Evolutionary conservation across 2,888 invertebrate genomes (phyloP).

Genomic region (Euzophera pinguis): DNA sequence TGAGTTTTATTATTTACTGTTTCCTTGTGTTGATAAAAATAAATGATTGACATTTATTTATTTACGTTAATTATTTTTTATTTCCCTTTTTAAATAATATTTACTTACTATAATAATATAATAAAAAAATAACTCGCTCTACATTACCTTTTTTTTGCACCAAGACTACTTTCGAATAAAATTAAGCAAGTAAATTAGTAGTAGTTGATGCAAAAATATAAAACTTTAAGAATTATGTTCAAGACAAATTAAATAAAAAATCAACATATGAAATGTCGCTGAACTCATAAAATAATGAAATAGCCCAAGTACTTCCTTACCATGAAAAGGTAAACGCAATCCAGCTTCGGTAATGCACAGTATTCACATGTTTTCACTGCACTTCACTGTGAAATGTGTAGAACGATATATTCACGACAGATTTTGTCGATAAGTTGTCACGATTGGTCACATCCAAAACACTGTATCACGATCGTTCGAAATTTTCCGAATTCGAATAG

Average conservation of each 20-base stretch:
- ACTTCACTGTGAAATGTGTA: constrained; percentile 38
- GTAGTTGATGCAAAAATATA: too few species aligned
- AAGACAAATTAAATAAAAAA: constrained; percentile 3
- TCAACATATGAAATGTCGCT: constrained; percentile 30
- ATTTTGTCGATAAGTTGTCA: constrained; percentile 42
- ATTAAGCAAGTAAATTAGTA: too few species aligned
- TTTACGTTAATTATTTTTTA: too few species aligned
- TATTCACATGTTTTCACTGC: constrained; percentile 57
- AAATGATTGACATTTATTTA: too few species aligned
- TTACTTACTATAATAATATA: too few species aligned
- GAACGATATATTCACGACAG: constrained; percentile 29
- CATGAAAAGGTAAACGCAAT: constrained; percentile 56
- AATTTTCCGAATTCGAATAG: constrained; percentile 36
- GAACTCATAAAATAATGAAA: constrained; percentile 38
- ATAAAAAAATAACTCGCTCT: too few species aligned
- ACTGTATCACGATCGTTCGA: constrained; percentile 49
- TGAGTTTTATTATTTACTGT: not conserved
- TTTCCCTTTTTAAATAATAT: too few species aligned
- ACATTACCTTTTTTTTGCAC: too few species aligned
- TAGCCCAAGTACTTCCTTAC: constrained; percentile 42
- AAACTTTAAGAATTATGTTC: too few species aligned
- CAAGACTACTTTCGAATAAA: too few species aligned
- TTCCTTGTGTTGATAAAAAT: too few species aligned
- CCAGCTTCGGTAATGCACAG: constrained; percentile 44
- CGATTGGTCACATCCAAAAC: constrained; percentile 35